Base-by-base conservation (phyloP, 2,797 vertebrate genomes). In the Pantherophis alleghaniensis region DNA sequence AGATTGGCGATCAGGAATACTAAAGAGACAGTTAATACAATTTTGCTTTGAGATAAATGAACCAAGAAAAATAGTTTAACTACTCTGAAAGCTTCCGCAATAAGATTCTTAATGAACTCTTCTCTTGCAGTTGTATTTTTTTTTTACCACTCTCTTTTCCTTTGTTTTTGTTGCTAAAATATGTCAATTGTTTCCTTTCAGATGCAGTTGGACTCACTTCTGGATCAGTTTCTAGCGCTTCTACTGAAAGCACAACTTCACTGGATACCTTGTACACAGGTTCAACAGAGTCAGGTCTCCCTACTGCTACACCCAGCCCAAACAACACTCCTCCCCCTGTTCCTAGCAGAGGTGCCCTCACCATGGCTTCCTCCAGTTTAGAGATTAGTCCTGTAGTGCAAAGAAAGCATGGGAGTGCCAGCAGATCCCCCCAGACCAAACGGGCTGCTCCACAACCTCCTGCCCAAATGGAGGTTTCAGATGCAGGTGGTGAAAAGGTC, bases 261-360 rank as follows among this genome's bases (percentile, higher is more conserved):
- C 95, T 98, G 89, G 98, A 99, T 92, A 99, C 98, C 0, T 96
- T 98, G 95, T 99, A 98, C 96, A 98, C 98, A 0, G 98, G 98
- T 95, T 99, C 98, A 1, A 98, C 98, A 0, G 99, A 99, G 55
- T 97, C 97, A 0, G 98, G 98, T 94, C 97, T 98, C 86, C 96
- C 96, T 0, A 97, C 96, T 0, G 96, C 96, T 87, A 92, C 97
- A 66, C 98, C 98, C 91, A 99, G 99, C 93, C 98, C 98, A 24
- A 98, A 98, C 94, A 98, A 98, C 96, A 98, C 98, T 0, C 99
- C 99, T 1, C 99, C 99, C 1, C 99, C 99, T 0, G 98, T 99
- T 47, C 99, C 99, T 0, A 98, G 98, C 94, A 98, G 99, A 11
- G 97, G 98, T 0, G 93, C 96, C 4, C 97, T 97, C 53, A 98